These are phyloP conservation scores for Harpagoxenus sublaevis DNA, from an alignment of 2,888 invertebrate genomes.

Conservation along the genomic window DNA sequence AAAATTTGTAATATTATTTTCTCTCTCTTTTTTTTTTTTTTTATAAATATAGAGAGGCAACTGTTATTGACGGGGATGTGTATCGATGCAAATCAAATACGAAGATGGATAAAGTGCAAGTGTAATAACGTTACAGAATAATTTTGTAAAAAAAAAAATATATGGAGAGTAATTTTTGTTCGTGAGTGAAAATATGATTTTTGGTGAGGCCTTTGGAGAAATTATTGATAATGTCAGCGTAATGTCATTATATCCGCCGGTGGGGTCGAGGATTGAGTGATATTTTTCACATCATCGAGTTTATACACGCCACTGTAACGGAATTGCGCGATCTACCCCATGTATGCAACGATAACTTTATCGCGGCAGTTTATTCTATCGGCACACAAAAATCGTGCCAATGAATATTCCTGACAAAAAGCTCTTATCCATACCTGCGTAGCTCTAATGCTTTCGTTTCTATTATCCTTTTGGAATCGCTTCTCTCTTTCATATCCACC, in stretches of 20 bases:
- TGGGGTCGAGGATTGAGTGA: background rate
- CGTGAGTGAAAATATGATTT: background rate
- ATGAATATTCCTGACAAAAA: constrained; percentile 38
- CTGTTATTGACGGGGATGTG: constrained; percentile 41
- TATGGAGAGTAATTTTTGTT: too few species aligned
- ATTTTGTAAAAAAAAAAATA: background rate
- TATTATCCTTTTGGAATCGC: constrained; percentile 15
- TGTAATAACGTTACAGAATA: background rate
- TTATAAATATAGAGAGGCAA: background rate
- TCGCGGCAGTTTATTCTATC: constrained; percentile 29
- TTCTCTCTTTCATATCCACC: background rate
- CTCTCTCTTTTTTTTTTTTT: constrained; percentile 14
- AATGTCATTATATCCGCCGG: background rate
- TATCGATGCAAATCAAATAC: constrained; percentile 28
- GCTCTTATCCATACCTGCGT: background rate
- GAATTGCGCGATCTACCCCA: background rate
- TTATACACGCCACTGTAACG: background rate
- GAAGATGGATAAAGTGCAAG: background rate
- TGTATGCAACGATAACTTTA: constrained; percentile 1
- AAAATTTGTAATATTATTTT: constrained; percentile 33
- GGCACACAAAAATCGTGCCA: constrained; percentile 31
- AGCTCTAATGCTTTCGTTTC: constrained; percentile 29
- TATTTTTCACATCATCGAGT: background rate
- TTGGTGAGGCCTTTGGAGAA: background rate
- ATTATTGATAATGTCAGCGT: background rate